Evolutionary conservation across 2,888 invertebrate species (phyloP), one percentile per base, ranked within the genome.

Genomic region (Pediacus dermestoides): DNA sequence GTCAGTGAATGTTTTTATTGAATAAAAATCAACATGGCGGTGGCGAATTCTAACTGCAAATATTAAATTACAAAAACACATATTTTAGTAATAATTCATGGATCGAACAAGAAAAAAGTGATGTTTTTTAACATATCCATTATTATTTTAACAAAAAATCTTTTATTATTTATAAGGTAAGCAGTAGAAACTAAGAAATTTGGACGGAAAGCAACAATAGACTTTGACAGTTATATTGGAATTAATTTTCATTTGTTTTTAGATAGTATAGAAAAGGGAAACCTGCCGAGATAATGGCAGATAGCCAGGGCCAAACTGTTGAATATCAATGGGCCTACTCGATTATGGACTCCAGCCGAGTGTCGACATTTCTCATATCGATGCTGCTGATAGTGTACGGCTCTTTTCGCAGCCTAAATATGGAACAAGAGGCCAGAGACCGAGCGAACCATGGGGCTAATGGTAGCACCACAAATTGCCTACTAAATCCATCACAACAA

Each of bases 301-400:
- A 62, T 37, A 50, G 51, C 45, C 58, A 59, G 42, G 52, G 48
- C 42, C 61, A 59, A 51, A 64, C 68, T 33, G 61, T 67, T 42
- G 83, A 83, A 67, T 80, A 82, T 66, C 82, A 83, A 65, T 83
- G 94, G 90, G 91, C 92, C 40, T 92, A 93, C 71, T 89, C 90
- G 69, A 88, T 95, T 68, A 91, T 96, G 87, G 96, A 96, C 75
- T 94, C 95, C 35, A 95, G 94, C 53, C 81, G 95, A 62, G 89
- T 96, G 46, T 95, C 94, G 35, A 96, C 95, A 57, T 96, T 95
- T 73, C 78, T 95, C 56, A 95, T 96, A 71, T 95, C 95, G 55
- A 95, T 96, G 79, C 80, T 95, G 59, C 80, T 96, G 53, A 96
- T 96, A 61, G 94, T 96, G 21, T 96, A 96, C 70, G 96, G 95